Evolutionary conservation across 2,888 invertebrate genomes (phyloP).

Genomic region (Listrodromus nycthemerus): DNA sequence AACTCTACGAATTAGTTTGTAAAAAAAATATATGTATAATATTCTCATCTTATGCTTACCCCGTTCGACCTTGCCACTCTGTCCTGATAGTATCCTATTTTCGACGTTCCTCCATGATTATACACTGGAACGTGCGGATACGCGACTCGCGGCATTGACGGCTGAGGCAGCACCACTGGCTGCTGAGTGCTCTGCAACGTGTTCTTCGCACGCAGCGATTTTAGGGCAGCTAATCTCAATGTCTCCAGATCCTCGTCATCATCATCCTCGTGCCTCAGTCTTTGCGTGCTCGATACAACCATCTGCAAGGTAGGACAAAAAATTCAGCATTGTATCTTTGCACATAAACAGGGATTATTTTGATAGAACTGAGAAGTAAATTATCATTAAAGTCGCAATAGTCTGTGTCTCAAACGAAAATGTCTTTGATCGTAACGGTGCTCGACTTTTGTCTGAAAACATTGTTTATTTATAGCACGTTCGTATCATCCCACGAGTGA

Average conservation of each 20-base stretch:
- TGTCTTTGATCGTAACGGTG: neutral
- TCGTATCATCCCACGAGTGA: neutral
- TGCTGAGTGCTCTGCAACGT: conserved; percentile 42
- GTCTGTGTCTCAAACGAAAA: neutral
- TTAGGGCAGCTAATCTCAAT: conserved; percentile 85
- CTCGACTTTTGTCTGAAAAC: neutral
- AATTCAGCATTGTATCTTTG: neutral
- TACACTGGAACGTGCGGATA: conserved; percentile 68
- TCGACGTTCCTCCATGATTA: conserved; percentile 70
- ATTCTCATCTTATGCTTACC: conserved; percentile 67
- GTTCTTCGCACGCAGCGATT: conserved; percentile 81
- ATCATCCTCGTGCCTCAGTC: conserved; percentile 81
- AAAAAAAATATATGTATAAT: neutral
- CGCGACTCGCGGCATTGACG: conserved; percentile 28
- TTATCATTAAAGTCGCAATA: neutral
- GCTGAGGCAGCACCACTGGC: conserved; percentile 20
- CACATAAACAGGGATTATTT: neutral
- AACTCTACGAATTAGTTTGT: neutral
- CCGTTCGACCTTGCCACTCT: conserved; percentile 76
- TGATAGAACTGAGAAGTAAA: neutral
- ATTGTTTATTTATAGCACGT: neutral
- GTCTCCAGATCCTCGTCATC: conserved; percentile 86
- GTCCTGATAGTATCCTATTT: conserved; percentile 72
- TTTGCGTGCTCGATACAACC: conserved; percentile 71
- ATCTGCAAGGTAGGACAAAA: conserved; percentile 61